Percentiles rank a stretch among this genome's conserved stretches.
Conservation (phyloP, 2,888 invertebrate species). For the Dryomyza anilis region DNA sequence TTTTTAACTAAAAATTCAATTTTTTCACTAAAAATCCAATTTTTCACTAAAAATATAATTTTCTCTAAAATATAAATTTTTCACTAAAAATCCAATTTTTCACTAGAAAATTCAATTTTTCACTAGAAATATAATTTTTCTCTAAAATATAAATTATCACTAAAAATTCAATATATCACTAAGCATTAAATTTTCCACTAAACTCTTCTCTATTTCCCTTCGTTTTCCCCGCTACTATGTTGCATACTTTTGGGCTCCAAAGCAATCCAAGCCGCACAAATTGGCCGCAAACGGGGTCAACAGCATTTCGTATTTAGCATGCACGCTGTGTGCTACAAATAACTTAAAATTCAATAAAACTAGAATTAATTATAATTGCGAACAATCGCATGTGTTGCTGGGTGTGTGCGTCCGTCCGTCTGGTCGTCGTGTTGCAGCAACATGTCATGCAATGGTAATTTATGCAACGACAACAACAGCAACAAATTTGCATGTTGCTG, state of each 20-base stretch:
- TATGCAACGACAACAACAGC: slow-evolving; percentile 9
- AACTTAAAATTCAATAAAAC: slow-evolving; percentile 25
- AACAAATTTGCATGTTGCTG: slow-evolving; percentile 11
- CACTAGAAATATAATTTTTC: too few relatives aligned
- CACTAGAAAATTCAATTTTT: too few relatives aligned
- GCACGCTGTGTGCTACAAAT: not conserved
- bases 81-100: too few relatives aligned
- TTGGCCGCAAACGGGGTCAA: slow-evolving; percentile 14
- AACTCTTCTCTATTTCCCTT: not conserved
- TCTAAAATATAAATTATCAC: too few relatives aligned
- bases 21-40: too few relatives aligned
- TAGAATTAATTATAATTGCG: slow-evolving; percentile 20
- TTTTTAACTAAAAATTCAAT: too few relatives aligned
- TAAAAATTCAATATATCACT: too few relatives aligned
- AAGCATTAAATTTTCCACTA: too few relatives aligned
- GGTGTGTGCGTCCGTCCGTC: not conserved
- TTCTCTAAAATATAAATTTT: too few relatives aligned
- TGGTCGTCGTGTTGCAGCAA: not conserved
- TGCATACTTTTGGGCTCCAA: not conserved
- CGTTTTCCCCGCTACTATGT: not conserved
- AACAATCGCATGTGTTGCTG: not conserved
- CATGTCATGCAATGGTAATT: slow-evolving; percentile 15
- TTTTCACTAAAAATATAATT: too few relatives aligned
- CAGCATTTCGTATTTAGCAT: slow-evolving; percentile 7
- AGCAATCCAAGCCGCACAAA: slow-evolving; percentile 7